A percentile compares a stretch with the other conserved stretches of the same genome.
Evolutionary conservation across 2,113 vertebrate species (phyloP).

Genomic region (Orthonyx spaldingii): DNA sequence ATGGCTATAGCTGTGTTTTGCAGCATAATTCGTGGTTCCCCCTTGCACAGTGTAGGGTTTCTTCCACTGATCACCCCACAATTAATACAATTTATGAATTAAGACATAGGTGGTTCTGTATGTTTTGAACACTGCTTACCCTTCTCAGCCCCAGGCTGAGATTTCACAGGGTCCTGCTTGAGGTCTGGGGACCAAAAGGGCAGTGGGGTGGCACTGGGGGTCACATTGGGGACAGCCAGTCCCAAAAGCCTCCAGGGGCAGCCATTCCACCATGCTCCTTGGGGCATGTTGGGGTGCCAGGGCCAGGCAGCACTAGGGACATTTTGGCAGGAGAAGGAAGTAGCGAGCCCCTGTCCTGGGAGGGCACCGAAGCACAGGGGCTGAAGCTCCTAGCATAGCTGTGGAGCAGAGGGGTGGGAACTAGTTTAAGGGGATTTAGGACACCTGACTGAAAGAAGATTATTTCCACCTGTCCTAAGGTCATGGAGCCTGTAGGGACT

Average conservation of each 20-base stretch:
- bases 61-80: no score
- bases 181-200: not conserved
- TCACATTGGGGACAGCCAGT: not conserved
- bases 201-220: not conserved
- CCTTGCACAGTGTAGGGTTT: not conserved
- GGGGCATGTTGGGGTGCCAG: not conserved
- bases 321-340: not conserved
- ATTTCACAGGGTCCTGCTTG: not conserved
- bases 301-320: accelerated
- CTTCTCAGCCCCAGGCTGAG: not conserved
- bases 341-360: not conserved
- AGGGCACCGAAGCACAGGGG: accelerated
- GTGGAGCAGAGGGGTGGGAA: not conserved
- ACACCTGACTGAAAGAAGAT: not conserved
- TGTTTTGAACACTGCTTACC: accelerated
- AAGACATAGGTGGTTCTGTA: not conserved
- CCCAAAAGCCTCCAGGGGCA: not conserved
- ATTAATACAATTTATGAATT: not conserved
- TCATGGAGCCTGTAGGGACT: not conserved
- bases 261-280: not conserved
- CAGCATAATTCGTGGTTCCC: accelerated
- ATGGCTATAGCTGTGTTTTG: not conserved
- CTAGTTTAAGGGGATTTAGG: not conserved
- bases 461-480: not conserved
- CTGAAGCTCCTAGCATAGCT: not conserved